Percentiles rank a stretch among this genome's conserved stretches.
Conservation (phyloP, 2,888 invertebrate species). For the Sesia bembeciformis region DNA sequence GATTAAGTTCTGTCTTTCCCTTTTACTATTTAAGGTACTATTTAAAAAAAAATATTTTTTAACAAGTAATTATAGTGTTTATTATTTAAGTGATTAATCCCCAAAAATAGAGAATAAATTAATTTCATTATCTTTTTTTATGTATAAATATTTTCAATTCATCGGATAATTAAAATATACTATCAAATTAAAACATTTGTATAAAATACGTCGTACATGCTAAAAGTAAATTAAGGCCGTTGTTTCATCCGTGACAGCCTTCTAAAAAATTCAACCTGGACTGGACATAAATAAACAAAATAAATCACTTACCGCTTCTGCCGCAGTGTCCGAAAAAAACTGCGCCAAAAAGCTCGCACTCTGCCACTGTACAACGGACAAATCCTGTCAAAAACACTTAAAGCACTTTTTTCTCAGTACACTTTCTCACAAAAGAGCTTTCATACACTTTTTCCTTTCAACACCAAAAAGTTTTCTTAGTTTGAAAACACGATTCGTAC, state of each 20-base stretch:
- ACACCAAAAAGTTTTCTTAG: background rate
- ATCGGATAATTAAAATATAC: too few relatives aligned
- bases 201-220: too few relatives aligned
- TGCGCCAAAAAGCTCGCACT: background rate
- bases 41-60: too few relatives aligned
- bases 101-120: too few relatives aligned
- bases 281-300: background rate
- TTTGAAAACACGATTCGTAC: background rate
- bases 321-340: background rate
- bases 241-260: background rate
- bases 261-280: background rate
- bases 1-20: too few relatives aligned
- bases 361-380: background rate
- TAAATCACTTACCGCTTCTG: background rate
- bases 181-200: too few relatives aligned
- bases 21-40: too few relatives aligned
- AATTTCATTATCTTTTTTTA: too few relatives aligned
- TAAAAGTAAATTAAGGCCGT: too few relatives aligned
- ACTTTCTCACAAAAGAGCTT: background rate
- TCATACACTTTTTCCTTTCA: background rate
- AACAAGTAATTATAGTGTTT: too few relatives aligned
- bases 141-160: too few relatives aligned
- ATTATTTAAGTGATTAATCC: too few relatives aligned
- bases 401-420: background rate
- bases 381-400: background rate